These are phyloP conservation scores for Chrysaora quinquecirrha DNA, from an alignment of 30 jellyfish, hydroid and myxozoan genomes.

Conservation along the genomic window DNA sequence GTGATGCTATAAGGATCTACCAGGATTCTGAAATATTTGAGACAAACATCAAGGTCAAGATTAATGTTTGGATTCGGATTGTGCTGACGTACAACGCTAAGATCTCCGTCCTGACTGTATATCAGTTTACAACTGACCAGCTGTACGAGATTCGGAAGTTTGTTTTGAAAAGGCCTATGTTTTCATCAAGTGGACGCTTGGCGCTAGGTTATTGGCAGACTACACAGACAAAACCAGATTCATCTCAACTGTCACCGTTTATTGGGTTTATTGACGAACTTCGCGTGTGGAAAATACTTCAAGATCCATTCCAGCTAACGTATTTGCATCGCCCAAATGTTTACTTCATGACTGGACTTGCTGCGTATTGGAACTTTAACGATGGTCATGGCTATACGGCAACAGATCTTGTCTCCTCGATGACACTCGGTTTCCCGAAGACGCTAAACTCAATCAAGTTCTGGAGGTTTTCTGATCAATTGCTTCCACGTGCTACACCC, in stretches of 20 bases:
- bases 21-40: slow-evolving; percentile 23
- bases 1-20: slow-evolving; percentile 26
- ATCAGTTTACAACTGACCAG: slow-evolving; percentile 37
- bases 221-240: slow-evolving; percentile 19
- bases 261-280: slow-evolving; percentile 57
- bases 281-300: slow-evolving; percentile 44
- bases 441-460: slow-evolving; percentile 15
- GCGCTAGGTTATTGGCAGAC: slow-evolving; percentile 69
- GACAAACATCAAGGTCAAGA: slow-evolving; percentile 30
- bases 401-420: not conserved
- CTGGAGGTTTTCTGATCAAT: slow-evolving; percentile 66
- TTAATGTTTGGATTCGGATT: slow-evolving; percentile 49
- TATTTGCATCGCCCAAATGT: slow-evolving; percentile 37
- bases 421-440: slow-evolving; percentile 15
- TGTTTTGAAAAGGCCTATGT: slow-evolving; percentile 49
- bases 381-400: slow-evolving; percentile 52
- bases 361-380: slow-evolving; percentile 49
- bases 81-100: slow-evolving; percentile 42
- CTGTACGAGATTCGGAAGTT: slow-evolving; percentile 27
- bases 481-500: not conserved
- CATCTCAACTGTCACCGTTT: slow-evolving; percentile 46
- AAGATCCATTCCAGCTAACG: slow-evolving; percentile 28
- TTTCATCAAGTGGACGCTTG: slow-evolving; percentile 37
- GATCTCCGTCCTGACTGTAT: slow-evolving; percentile 26
- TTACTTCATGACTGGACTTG: slow-evolving; percentile 1